Evolutionary conservation across 2,113 vertebrate genomes (phyloP).

Genomic region (Periophthalmodon schlosseri): DNA sequence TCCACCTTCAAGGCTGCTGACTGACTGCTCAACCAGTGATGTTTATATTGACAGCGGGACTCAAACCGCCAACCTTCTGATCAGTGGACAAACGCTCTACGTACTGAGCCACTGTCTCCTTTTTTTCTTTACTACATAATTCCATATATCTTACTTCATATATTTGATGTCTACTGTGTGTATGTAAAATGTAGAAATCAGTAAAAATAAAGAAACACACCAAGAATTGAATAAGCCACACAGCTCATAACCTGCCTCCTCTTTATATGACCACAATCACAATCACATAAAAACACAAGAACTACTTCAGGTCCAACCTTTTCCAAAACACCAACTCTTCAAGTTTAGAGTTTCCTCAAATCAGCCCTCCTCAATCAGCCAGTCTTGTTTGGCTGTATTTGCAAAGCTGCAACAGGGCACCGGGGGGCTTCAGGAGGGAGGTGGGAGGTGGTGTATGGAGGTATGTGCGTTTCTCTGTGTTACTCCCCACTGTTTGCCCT

Average conservation of each 20-base stretch:
- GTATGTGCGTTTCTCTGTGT: slow-evolving; percentile 41
- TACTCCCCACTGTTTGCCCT: slow-evolving; percentile 67
- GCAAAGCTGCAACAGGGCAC: slow-evolving; percentile 58
- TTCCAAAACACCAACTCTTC: slow-evolving; percentile 11
- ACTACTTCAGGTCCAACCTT: not conserved
- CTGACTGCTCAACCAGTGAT: no score
- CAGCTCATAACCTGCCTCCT: not conserved
- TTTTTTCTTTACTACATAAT: no score
- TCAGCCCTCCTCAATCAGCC: slow-evolving; percentile 32
- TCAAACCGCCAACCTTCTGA: no score
- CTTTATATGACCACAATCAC: not conserved
- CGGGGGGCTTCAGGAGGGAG: slow-evolving; percentile 43
- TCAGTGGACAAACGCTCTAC: no score
- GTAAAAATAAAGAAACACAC: no score
- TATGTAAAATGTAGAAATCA: no score
- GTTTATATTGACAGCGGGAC: no score
- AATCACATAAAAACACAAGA: not conserved
- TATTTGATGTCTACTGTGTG: no score
- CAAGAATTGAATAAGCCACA: no score
- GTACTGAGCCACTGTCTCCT: no score
- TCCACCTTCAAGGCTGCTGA: no score
- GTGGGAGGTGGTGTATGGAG: slow-evolving; percentile 27
- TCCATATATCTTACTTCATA: no score
- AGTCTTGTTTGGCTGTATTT: slow-evolving; percentile 48
- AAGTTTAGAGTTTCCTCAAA: slow-evolving; percentile 25